These are phyloP conservation scores for Drosophila subpulchrella DNA, from an alignment of 1,140 invertebrate species.

Conservation along the genomic window DNA sequence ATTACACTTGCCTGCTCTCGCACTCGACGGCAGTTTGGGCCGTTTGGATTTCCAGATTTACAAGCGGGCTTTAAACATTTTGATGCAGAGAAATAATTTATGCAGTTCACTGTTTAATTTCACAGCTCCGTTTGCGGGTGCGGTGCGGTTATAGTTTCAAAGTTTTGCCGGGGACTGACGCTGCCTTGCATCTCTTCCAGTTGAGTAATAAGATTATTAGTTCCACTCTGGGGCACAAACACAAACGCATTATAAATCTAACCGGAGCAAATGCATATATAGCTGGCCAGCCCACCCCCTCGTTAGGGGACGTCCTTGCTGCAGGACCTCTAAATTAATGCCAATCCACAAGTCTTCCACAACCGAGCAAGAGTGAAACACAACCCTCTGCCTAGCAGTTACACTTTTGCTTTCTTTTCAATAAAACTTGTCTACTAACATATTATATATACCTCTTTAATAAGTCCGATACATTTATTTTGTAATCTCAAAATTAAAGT, in stretches of 20 bases:
- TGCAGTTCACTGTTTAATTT: constrained; percentile 59
- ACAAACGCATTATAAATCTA: constrained; percentile 60
- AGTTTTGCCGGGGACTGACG: constrained; percentile 30
- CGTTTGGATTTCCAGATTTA: constrained; percentile 19
- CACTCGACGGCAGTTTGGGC: background rate
- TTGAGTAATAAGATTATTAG: constrained; percentile 66
- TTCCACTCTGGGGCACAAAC: constrained; percentile 61
- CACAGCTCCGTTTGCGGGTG: constrained; percentile 24
- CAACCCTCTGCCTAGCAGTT: background rate
- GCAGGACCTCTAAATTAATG: constrained; percentile 47
- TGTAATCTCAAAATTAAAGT: no score
- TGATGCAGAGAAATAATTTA: constrained; percentile 51
- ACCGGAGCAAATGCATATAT: constrained; percentile 12
- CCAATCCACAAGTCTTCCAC: constrained; percentile 36
- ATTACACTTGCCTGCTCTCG: constrained; percentile 45
- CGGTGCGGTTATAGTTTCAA: constrained; percentile 40
- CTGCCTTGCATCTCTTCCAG: constrained; percentile 57
- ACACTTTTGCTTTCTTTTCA: background rate
- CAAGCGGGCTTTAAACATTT: constrained; percentile 44
- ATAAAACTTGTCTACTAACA: no score
- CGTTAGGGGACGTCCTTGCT: constrained; percentile 17
- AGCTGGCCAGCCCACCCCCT: background rate
- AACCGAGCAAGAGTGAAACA: constrained; percentile 9
- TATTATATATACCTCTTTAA: no score
- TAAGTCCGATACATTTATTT: no score